These are phyloP conservation scores for Silurus glanis DNA, from an alignment of 2,113 vertebrate genomes.

Conservation along the genomic window DNA sequence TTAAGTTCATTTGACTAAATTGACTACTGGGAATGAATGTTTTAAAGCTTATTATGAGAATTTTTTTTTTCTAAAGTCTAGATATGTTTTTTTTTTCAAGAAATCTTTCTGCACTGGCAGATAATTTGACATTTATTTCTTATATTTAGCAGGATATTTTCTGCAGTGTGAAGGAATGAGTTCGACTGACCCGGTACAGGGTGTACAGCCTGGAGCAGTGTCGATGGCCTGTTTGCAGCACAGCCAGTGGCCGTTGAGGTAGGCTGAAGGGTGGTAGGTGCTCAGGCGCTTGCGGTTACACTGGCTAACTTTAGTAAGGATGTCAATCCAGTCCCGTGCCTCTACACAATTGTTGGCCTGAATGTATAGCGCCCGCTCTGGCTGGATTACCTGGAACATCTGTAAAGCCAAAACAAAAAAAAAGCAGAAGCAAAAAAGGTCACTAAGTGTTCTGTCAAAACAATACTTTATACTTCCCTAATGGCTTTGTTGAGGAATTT, in stretches of 20 bases:
- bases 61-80: no score
- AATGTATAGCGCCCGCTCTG: conserved; percentile 94
- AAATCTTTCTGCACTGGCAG: no score
- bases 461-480: background rate
- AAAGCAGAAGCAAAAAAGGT: background rate
- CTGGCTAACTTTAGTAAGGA: conserved; percentile 97
- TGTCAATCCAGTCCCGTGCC: conserved; percentile 96
- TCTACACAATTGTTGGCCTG: conserved; percentile 98
- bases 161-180: background rate
- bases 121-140: no score
- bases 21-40: no score
- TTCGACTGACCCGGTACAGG: conserved; percentile 87
- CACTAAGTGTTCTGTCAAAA: background rate
- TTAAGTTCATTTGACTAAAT: no score
- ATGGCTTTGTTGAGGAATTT: background rate
- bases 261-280: conserved; percentile 93
- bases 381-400: conserved; percentile 99
- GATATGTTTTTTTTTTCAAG: no score
- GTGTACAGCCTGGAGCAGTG: conserved; percentile 84
- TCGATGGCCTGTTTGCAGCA: conserved; percentile 91
- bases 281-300: conserved; percentile 94
- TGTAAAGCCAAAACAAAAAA: conserved; percentile 55
- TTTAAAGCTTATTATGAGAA: no score
- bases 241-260: conserved; percentile 96
- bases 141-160: background rate